phyloP scores from a whole-genome alignment of 2,888 invertebrate genomes.

The Idaea straminata region DNA sequence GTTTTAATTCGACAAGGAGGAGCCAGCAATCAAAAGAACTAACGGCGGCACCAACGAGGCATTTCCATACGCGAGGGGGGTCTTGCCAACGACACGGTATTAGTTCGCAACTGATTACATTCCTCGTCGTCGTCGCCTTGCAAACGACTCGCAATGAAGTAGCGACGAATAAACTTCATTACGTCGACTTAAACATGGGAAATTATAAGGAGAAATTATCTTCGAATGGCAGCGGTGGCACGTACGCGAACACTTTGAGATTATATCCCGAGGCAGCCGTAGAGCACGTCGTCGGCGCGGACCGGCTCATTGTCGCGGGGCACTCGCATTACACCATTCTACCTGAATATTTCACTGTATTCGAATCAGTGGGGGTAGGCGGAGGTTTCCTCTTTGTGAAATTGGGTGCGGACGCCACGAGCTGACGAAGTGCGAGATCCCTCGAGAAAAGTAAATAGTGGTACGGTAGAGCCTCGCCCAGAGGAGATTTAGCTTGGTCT shows the following conservation, averaged over 20 bases:
- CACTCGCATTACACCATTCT: slow-evolving; percentile 45
- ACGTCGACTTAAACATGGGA: slow-evolving; percentile 75
- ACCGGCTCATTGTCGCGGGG: slow-evolving; percentile 44
- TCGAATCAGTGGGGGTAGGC: slow-evolving; percentile 41
- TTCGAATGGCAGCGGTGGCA: slow-evolving; percentile 63
- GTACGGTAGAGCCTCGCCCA: slow-evolving; percentile 59
- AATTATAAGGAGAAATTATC: slow-evolving; percentile 79
- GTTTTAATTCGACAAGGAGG: slow-evolving; percentile 74
- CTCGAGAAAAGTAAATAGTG: slow-evolving; percentile 73
- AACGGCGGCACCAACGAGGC: slow-evolving; percentile 71
- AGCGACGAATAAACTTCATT: slow-evolving; percentile 79
- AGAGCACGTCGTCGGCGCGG: slow-evolving; percentile 47
- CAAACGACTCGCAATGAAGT: slow-evolving; percentile 76
- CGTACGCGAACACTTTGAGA: slow-evolving; percentile 63
- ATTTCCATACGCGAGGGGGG: slow-evolving; percentile 75
- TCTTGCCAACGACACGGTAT: slow-evolving; percentile 70
- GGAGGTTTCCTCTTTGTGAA: slow-evolving; percentile 53
- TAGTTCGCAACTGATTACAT: slow-evolving; percentile 79
- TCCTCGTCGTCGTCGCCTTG: slow-evolving; percentile 65
- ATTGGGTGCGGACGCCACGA: slow-evolving; percentile 53
- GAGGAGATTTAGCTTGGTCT: slow-evolving; percentile 72
- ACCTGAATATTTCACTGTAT: slow-evolving; percentile 47
- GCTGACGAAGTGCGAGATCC: slow-evolving; percentile 57
- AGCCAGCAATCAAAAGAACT: slow-evolving; percentile 77
- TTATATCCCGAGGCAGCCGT: slow-evolving; percentile 61